Base-by-base conservation (phyloP, 2,113 vertebrate genomes). In the Ophiodon elongatus region DNA sequence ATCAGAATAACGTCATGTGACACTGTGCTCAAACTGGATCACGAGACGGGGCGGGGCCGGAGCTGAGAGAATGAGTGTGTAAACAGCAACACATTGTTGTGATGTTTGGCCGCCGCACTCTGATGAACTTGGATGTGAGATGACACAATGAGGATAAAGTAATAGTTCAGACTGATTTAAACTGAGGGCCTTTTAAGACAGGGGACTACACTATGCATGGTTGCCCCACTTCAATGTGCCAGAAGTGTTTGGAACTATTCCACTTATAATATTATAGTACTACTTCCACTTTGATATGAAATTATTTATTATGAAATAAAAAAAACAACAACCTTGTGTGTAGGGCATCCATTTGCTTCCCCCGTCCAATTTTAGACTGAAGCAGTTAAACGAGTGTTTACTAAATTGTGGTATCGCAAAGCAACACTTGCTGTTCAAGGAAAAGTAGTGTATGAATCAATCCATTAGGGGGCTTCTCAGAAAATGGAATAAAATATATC, bases 131-230 rank as follows among this genome's bases (percentile, higher is more conserved):
- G 33, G 64, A 92, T 85, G 64, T 69, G 87, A 85, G 83, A 82
- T 76, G 91, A 93, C 91, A 89, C 83, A 90, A 83, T 85, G 84
- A 88, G 83, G 91, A 86, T 89, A 60, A 87, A 84, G 74, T 75
- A 21, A 67, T 64, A 52, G 57, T 79, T 82, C 10, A 37, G 80
- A 39, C 84, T 79, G 72, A 91, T 89, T 82, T 74, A 72, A 87
- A 85, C n/a, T 25, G 67, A 83, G 68, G 59, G 72, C 80, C 76
- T 75, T 87, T 88, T 65, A 77, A 66, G 45, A 83, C n/a, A 39
- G 31, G 27, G n/a, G 21, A 23, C 41, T 59, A 15, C 37, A 35
- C 64, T 75, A 23, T 77, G 57, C 81, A 69, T 45, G 52, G 60
- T 17, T 67, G 77, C 25, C 52, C 73, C 71, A 56, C 63, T 85